Evolutionary conservation across 64 coral and sea anemone species (phyloP).

Genomic region (Dendrophyllia cribrosa): DNA sequence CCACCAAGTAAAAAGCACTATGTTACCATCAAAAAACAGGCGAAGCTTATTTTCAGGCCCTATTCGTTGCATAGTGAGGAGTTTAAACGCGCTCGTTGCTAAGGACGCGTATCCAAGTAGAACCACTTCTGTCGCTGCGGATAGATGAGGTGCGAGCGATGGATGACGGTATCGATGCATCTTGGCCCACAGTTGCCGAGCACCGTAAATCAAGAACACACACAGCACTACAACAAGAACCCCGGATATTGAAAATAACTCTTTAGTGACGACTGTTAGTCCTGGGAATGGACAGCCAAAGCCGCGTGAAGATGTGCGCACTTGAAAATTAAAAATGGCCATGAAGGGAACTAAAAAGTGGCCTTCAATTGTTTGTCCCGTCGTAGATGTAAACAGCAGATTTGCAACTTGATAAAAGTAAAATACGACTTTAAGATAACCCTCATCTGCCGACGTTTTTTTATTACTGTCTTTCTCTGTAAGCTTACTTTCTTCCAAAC

Average conservation of each 20-base stretch:
- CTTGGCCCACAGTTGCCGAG: not conserved
- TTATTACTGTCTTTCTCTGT: no score
- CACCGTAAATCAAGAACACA: conserved; percentile 40
- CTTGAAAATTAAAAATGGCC: conserved; percentile 21
- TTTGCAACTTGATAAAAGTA: conserved; percentile 57
- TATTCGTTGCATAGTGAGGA: conserved; percentile 8
- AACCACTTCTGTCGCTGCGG: conserved; percentile 56
- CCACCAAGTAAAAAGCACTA: conserved; percentile 79
- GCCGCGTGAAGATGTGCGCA: not conserved
- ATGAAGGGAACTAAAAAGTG: not conserved
- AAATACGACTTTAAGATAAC: conserved; percentile 43
- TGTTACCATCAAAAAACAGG: conserved; percentile 73
- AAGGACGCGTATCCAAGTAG: conserved; percentile 73
- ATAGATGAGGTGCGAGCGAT: conserved; percentile 40
- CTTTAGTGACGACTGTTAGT: conserved; percentile 39
- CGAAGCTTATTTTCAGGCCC: not conserved
- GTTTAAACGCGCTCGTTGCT: conserved; percentile 61
- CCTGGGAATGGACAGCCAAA: conserved; percentile 63
- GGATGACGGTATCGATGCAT: not conserved
- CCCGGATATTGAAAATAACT: conserved; percentile 36
- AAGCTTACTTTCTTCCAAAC: not conserved
- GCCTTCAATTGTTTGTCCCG: not conserved
- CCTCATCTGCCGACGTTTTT: not conserved
- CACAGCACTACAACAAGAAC: conserved; percentile 29
- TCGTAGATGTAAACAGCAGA: not conserved